Evolutionary conservation across 2,888 invertebrate genomes (phyloP), one percentile per base, ranked within the genome.

Genomic region (Pycnomerus fuliginosus): DNA sequence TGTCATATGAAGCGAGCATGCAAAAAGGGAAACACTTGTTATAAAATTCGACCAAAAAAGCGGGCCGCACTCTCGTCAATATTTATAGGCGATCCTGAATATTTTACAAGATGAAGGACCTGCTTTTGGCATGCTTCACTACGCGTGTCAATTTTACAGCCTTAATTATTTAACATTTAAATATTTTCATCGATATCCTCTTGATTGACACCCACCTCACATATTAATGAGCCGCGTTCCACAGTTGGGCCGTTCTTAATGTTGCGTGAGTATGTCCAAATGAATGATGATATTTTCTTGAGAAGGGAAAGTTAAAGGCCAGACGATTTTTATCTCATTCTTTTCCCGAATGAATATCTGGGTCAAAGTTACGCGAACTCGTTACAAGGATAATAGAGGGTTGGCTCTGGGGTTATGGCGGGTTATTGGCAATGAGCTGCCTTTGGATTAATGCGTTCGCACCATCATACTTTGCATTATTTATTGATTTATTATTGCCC

Each of bases 291-390:
- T 55, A 52, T 55, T 58, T 55, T 22, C 51, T 52, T 47, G 45
- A 48, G 53, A 47, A 32, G 51, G 47, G 56, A 58, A 56, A 56
- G 59, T 57, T 56, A 61, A 63, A 58, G 60, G 60, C 61, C 59
- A 67, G 67, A 67, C 66, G 65, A 67, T 67, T 68, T 66, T 68
- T 67, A 67, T 68, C 67, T 67, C 60, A 58, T 65, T 65, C 62
- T 61, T 67, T 61, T 62, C 61, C 55, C 60, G 63, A 60, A 61
- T 62, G 64, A 61, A 67, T 68, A 68, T 68, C 68, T 68, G 62
- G 68, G 68, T 68, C 68, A 68, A 68, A 68, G 68, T 68, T 68
- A 67, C 62, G 63, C 61, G 64, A 67, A 68, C 65, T 68, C 59
- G 62, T 62, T 68, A 68, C 61, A 58, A 59, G 61, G 66, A 67